Conservation (phyloP, 1,140 invertebrate species). For the Drosophila ambigua region DNA sequence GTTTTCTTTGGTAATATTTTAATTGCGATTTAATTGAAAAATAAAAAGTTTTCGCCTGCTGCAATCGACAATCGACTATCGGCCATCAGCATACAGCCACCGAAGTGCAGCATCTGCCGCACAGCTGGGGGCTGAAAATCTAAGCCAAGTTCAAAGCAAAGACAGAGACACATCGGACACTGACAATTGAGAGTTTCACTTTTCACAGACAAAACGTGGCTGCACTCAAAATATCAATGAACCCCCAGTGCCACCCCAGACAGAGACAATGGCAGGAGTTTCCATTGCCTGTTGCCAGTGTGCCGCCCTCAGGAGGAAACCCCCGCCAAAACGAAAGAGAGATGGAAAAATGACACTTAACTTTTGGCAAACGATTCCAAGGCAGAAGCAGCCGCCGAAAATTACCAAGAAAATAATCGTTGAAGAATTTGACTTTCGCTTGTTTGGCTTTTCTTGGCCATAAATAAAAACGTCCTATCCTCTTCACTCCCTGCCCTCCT, state of each 20-base stretch:
- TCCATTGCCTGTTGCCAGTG: slow-evolving; percentile 12
- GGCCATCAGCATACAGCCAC: background rate
- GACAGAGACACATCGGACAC: slow-evolving; percentile 38
- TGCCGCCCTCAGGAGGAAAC: background rate
- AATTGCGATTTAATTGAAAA: slow-evolving; percentile 80
- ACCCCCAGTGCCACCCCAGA: slow-evolving; percentile 25
- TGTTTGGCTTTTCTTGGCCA: slow-evolving; percentile 63
- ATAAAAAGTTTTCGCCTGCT: slow-evolving; percentile 61
- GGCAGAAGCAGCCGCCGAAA: slow-evolving; percentile 60
- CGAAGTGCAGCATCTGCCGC: slow-evolving; percentile 7
- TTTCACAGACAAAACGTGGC: slow-evolving; percentile 27
- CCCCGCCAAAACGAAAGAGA: slow-evolving; percentile 16
- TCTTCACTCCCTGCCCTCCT: no score
- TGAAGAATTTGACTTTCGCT: slow-evolving; percentile 81
- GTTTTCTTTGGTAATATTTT: slow-evolving; percentile 62
- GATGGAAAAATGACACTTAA: slow-evolving; percentile 64
- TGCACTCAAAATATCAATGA: slow-evolving; percentile 55
- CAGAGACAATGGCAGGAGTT: slow-evolving; percentile 66
- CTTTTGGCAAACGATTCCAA: slow-evolving; percentile 49
- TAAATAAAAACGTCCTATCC: slow-evolving; percentile 69
- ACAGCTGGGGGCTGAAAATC: slow-evolving; percentile 59
- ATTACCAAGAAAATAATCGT: slow-evolving; percentile 73
- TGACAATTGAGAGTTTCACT: slow-evolving; percentile 53
- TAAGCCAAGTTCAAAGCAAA: slow-evolving; percentile 55
- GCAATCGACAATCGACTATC: slow-evolving; percentile 14